These are phyloP conservation scores for Lepisosteus oculatus DNA, from an alignment of 2,113 vertebrate genomes.

Conservation along the genomic window DNA sequence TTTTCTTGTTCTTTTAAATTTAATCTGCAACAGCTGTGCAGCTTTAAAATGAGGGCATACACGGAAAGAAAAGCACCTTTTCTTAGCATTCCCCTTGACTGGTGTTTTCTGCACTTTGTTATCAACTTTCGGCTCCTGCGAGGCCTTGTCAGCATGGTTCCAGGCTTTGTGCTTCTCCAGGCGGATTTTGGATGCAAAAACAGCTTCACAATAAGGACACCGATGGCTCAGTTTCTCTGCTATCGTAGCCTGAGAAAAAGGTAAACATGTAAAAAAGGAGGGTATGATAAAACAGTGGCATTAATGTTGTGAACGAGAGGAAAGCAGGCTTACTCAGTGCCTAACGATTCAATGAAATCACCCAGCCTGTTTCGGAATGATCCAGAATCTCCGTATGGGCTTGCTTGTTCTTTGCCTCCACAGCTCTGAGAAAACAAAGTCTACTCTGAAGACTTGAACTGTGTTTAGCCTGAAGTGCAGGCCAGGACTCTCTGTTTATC, in stretches of 20 bases:
- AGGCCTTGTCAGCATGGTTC: slow-evolving; percentile 84
- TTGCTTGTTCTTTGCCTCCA: no score
- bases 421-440: no score
- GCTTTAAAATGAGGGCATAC: background rate
- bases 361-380: no score
- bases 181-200: slow-evolving; percentile 90
- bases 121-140: slow-evolving; percentile 47
- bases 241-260: slow-evolving; percentile 66
- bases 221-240: slow-evolving; percentile 83
- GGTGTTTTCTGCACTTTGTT: slow-evolving; percentile 68
- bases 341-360: no score
- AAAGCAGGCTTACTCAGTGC: no score
- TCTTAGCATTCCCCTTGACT: slow-evolving; percentile 76
- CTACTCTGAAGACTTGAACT: no score
- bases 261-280: slow-evolving; percentile 7
- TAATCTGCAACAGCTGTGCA: no score
- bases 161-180: slow-evolving; percentile 91
- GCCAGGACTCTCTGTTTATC: no score
- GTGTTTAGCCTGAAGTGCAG: no score
- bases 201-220: slow-evolving; percentile 87
- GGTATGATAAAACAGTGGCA: background rate
- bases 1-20: no score
- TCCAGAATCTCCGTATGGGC: no score
- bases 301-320: no score
- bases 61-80: slow-evolving; percentile 70